A percentile compares a stretch with the other conserved stretches of the same genome.
phyloP scores from a whole-genome alignment of 1,140 invertebrate genomes.

The Gryllus bimaculatus region DNA sequence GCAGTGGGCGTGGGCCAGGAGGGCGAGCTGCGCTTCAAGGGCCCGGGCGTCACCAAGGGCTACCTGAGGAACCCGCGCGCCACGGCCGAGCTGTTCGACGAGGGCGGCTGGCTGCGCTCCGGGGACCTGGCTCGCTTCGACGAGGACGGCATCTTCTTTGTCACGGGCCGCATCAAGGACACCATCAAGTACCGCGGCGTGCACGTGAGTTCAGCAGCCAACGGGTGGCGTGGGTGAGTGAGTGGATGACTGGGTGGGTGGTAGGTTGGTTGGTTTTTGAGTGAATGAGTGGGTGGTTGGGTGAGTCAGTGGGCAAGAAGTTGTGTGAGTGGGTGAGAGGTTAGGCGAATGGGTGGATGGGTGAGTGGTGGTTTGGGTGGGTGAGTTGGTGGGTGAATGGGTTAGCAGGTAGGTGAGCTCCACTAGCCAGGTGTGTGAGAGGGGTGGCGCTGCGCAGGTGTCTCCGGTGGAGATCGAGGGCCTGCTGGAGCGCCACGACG shows the following conservation, averaged over 20 bases:
- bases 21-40: background rate
- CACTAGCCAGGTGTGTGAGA: too few species aligned
- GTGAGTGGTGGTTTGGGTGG: too few species aligned
- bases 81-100: background rate
- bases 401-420: too few species aligned
- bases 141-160: conserved; percentile 48
- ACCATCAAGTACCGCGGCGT: too few species aligned
- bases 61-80: background rate
- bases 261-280: too few species aligned
- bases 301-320: too few species aligned
- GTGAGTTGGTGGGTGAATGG: too few species aligned
- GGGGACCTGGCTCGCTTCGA: conserved; percentile 62
- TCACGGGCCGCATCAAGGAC: conserved; percentile 49
- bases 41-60: background rate
- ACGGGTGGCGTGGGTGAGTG: too few species aligned
- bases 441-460: conserved; percentile 34
- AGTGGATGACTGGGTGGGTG: too few species aligned
- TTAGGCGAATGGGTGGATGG: too few species aligned
- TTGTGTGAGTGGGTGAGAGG: too few species aligned
- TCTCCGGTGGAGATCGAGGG: conserved; percentile 31
- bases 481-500: background rate
- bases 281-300: too few species aligned
- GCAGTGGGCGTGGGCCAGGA: background rate
- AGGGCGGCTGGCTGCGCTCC: conserved; percentile 54
- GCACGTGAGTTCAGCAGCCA: conserved; percentile 27